Evolutionary conservation across 1,140 invertebrate species (phyloP), one percentile per base, ranked within the genome.

Genomic region (Drosophila ambigua): DNA sequence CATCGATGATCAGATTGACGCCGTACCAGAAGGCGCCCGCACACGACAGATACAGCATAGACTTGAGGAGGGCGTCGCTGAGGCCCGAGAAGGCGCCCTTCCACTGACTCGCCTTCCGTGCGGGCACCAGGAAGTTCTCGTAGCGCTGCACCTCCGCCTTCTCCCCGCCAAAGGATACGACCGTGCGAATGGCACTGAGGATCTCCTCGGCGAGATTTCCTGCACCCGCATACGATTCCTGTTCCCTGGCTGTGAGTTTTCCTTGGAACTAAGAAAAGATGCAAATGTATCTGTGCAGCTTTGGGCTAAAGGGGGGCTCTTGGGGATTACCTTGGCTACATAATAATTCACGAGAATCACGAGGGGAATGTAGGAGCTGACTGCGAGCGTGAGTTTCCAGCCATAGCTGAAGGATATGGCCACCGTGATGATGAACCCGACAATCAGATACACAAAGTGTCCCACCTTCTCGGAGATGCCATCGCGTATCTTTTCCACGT

Each of bases 391-490:
- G 3, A 98, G 92, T 88, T 96, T 94, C 97, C 97, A 98, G 61
- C 96, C 96, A 72, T 95, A 95, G 13, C 94, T 90, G 62, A 98
- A 94, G 5, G 96, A 95, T 31, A 96, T 94, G 20, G 94, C 91
- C 16, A 96, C 91, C 13, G 95, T 95, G 6, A 95, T 92, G 2
- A 96, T 67, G 69, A 96, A 96, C 3, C 95, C 93, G 11, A 94
- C 82, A 35, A 95, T 94, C 79, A 87, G 24, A 24, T 96, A 96
- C 0, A 96, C 91, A 60, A 97, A 95, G 90, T 96, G 95, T 6
- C 95, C 95, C 9, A 98, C 93, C 92, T 98, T 98, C 91, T 98
- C 96, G 0, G 97, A 96, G 16, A 98, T 95, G 2, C 97, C 98
- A 82, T 97, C 96, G 57, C 96, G 95, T 51, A 98, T 94, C 92